Percentiles rank a stretch among this genome's conserved stretches.
phyloP scores from a whole-genome alignment of 2,797 vertebrate species.

The Peromyscus eremicus region DNA sequence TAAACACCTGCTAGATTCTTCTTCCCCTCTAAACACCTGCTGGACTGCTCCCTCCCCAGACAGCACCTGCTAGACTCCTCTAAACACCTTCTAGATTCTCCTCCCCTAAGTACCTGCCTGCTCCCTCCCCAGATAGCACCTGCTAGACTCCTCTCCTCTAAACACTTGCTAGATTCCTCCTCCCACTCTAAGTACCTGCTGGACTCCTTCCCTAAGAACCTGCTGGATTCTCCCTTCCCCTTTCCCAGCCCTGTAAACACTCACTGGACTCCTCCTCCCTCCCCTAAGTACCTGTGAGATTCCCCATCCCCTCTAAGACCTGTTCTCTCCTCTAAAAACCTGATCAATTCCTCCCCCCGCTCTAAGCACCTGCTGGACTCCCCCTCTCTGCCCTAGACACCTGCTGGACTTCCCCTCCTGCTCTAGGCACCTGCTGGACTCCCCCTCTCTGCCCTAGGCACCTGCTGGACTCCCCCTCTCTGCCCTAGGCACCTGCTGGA shows the following conservation, averaged over 20 bases:
- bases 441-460: not conserved
- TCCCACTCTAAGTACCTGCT: rapidly evolving
- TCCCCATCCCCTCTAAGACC: not conserved
- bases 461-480: not conserved
- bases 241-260: not conserved
- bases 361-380: not conserved
- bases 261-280: not conserved
- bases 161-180: not conserved
- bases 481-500: not conserved
- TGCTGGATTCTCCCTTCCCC: not conserved
- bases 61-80: not conserved
- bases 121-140: not conserved
- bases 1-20: not conserved
- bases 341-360: not conserved
- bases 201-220: not conserved
- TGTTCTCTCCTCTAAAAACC: not conserved
- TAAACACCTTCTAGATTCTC: not conserved
- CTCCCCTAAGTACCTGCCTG: not conserved
- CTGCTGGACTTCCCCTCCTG: not conserved
- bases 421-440: not conserved
- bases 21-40: not conserved
- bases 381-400: no score
- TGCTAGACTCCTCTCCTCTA: not conserved
- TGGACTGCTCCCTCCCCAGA: not conserved
- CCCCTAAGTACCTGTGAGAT: not conserved